These are phyloP conservation scores for Adrianichthys oophorus DNA, from an alignment of 2,797 vertebrate genomes.

Conservation along the genomic window DNA sequence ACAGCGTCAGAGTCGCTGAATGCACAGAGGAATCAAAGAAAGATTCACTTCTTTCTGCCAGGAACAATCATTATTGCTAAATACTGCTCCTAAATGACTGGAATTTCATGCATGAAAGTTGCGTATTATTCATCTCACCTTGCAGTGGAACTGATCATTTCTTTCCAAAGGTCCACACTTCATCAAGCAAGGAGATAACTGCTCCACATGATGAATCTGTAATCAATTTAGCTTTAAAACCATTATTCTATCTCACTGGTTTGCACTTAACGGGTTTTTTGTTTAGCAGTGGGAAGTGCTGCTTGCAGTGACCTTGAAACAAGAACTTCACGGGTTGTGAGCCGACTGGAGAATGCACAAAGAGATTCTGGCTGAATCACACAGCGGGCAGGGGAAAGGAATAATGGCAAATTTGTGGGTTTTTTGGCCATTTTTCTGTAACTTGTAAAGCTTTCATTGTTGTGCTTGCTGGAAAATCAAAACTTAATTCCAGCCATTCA, in stretches of 20 bases:
- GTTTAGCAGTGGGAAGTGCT: conserved; percentile 30
- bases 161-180: conserved; percentile 48
- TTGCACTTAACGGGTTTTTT: conserved; percentile 33
- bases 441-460: conserved; percentile 33
- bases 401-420: conserved; percentile 44
- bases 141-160: conserved; percentile 46
- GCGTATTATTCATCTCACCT: conserved; percentile 61
- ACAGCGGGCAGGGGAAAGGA: conserved; percentile 40
- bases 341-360: conserved; percentile 53
- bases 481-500: conserved; percentile 33
- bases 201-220: conserved; percentile 42
- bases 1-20: conserved; percentile 61
- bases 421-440: conserved; percentile 46
- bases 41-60: conserved; percentile 58
- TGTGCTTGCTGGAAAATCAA: conserved; percentile 30
- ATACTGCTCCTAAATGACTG: conserved; percentile 51
- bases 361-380: conserved; percentile 38
- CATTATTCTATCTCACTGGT: conserved; percentile 40
- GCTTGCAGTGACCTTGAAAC: conserved; percentile 45
- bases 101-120: conserved; percentile 56
- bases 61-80: conserved; percentile 65
- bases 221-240: conserved; percentile 47
- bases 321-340: conserved; percentile 36
- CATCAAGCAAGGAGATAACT: conserved; percentile 57
- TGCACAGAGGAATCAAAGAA: conserved; percentile 58